Evolutionary conservation across 2,888 invertebrate genomes (phyloP), one percentile per base, ranked within the genome.

Genomic region (Cybosia mesomella): DNA sequence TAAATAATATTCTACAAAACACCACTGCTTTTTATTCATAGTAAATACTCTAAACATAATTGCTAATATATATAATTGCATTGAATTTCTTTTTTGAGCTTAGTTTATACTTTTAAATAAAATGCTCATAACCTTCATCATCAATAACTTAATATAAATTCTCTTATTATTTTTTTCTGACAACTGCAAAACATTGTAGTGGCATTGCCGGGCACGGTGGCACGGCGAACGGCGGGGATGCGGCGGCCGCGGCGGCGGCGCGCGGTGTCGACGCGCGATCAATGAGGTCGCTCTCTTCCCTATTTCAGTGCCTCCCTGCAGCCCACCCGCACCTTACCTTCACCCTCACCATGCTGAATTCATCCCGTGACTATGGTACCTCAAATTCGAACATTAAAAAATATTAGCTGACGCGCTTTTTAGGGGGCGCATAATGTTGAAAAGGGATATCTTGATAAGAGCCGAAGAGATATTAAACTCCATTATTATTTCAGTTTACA

Each of bases 231-330:
- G 86, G 80, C 80, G 82, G 80, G 79, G 80, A 68, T 76, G 78
- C 76, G 74, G 75, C 68, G 73, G 24, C 21, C n/a, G 63, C 60
- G 61, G 66, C 64, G 72, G 70, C 64, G 82, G 76, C 58, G 87
- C 83, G 88, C 85, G 88, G 88, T 70, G 90, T 91, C 90, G 89
- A 92, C 89, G 87, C 80, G 87, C 94, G 94, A 95, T 95, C 94
- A 94, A 95, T 95, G 94, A 94, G 91, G 84, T 87, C 82, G 86
- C 87, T 85, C 85, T 85, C 83, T 85, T 83, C 83, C 83, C 82
- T 82, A 83, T 84, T 58, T 74, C 68, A 59, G 72, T 67, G 69
- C 74, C 77, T 77, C 83, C 84, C 82, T 80, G 81, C 83, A 69
- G 76, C 76, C 71, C 79, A 71, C 72, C 81, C 80, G 79, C 78